Evolutionary conservation across 2,888 invertebrate genomes (phyloP).

Genomic region (Andrena trimmerana): DNA sequence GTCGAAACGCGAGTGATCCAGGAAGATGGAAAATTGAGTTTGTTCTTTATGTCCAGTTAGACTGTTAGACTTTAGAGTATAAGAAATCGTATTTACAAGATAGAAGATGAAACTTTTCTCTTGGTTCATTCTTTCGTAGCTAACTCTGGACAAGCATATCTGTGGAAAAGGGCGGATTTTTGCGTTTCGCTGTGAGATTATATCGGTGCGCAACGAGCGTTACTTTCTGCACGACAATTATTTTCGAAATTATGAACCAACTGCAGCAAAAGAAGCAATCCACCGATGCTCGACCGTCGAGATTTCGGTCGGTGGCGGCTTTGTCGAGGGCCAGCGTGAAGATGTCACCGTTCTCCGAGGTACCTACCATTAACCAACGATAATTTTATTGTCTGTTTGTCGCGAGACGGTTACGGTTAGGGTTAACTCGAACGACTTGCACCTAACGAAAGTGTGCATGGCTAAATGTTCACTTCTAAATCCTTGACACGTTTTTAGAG

Average conservation of each 20-base stretch:
- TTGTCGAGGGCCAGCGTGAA: not conserved
- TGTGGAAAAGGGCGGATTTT: too few species aligned
- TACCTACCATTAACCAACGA: slow-evolving; percentile 6
- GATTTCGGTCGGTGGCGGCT: not conserved
- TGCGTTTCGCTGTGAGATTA: not conserved
- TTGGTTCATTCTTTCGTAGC: too few species aligned
- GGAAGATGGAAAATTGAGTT: slow-evolving; percentile 2
- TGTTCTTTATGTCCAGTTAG: not conserved
- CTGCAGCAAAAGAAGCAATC: slow-evolving; percentile 25
- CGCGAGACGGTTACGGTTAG: not conserved
- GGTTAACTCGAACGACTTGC: slow-evolving; percentile 13
- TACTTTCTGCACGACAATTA: not conserved
- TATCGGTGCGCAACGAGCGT: not conserved
- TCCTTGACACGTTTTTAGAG: slow-evolving; percentile 11
- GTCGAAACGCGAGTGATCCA: slow-evolving; percentile 5
- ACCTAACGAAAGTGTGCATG: not conserved
- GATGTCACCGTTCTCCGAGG: slow-evolving; percentile 3
- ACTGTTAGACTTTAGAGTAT: too few species aligned
- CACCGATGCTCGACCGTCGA: not conserved
- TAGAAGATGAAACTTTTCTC: too few species aligned
- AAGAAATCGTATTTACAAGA: too few species aligned
- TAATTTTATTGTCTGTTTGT: too few species aligned
- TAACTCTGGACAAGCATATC: too few species aligned
- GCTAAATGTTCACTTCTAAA: not conserved
- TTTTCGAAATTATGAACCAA: slow-evolving; percentile 42